phyloP scores from a whole-genome alignment of 2,888 invertebrate genomes.

The Homarus gammarus region DNA sequence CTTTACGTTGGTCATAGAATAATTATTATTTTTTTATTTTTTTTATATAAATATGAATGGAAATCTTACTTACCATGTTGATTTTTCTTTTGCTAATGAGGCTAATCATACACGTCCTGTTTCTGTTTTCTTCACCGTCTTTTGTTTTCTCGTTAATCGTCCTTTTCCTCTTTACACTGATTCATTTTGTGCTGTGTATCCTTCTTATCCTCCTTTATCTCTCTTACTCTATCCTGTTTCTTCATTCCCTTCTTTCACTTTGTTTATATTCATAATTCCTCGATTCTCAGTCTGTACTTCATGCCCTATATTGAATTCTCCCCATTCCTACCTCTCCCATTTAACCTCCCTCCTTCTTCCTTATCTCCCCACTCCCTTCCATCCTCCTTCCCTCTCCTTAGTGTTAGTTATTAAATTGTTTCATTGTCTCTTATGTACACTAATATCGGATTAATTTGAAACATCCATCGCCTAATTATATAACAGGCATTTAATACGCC shows the following conservation, averaged over 20 bases:
- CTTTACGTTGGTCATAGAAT: no score
- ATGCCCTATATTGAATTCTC: no score
- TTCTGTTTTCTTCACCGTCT: no score
- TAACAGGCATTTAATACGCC: slow-evolving; percentile 36
- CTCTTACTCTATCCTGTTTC: not conserved
- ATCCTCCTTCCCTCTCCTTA: not conserved
- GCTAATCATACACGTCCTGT: no score
- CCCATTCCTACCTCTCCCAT: no score
- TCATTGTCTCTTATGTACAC: slow-evolving; percentile 14
- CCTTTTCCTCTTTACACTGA: not conserved
- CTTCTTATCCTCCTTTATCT: not conserved
- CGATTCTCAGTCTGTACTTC: not conserved
- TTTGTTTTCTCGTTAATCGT: not conserved
- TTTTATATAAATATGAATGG: no score
- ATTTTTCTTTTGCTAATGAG: no score
- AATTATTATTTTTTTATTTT: no score
- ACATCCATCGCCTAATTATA: slow-evolving; percentile 39
- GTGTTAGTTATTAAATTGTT: not conserved
- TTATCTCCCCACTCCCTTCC: no score
- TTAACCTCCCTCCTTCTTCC: not conserved
- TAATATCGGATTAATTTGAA: slow-evolving; percentile 27
- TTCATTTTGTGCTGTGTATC: not conserved
- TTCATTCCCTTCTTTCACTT: not conserved
- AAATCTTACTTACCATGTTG: no score
- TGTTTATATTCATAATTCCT: no score